Conservation (phyloP, 2,113 vertebrate species). For the Perca flavescens region DNA sequence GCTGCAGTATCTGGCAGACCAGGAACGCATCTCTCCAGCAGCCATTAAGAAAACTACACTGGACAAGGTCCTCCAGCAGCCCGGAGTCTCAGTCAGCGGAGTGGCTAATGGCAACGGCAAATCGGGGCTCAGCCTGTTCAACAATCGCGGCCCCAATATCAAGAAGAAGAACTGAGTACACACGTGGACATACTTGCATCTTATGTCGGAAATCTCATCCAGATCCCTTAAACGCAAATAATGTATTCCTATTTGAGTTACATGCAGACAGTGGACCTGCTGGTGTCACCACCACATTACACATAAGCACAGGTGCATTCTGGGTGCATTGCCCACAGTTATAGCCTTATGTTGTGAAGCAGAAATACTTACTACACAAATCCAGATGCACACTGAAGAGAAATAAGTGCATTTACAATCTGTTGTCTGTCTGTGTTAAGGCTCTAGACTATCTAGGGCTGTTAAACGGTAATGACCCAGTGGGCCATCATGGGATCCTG, state of each 20-base stretch:
- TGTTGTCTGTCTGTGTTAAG: constrained; percentile 40
- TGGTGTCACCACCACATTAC: constrained; percentile 19
- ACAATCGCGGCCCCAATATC: constrained; percentile 73
- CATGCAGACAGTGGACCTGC: neutral
- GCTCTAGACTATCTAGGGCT: constrained; percentile 37
- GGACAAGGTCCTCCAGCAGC: constrained; percentile 94
- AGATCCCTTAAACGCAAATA: constrained; percentile 29
- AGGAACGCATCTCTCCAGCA: constrained; percentile 93
- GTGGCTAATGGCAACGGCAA: constrained; percentile 69
- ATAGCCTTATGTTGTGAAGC: constrained; percentile 42
- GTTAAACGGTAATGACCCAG: constrained; percentile 52
- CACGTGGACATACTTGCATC: neutral
- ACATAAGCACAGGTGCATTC: constrained; percentile 28
- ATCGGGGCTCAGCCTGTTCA: constrained; percentile 89
- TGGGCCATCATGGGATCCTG: constrained; percentile 48
- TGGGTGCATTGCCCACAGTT: constrained; percentile 27
- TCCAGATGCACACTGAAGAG: constrained; percentile 36
- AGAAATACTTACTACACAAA: constrained; percentile 32
- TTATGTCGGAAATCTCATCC: constrained; percentile 24
- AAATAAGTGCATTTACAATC: constrained; percentile 69
- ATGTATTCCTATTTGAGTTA: constrained; percentile 51
- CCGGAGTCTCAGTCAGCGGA: constrained; percentile 83
- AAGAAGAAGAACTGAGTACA: constrained; percentile 84
- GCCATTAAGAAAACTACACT: constrained; percentile 98
- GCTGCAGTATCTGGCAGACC: constrained; percentile 94